Percentiles rank a stretch among this genome's conserved stretches.
phyloP scores from a whole-genome alignment of 1,140 invertebrate genomes.

The Lepidurus couesii region DNA sequence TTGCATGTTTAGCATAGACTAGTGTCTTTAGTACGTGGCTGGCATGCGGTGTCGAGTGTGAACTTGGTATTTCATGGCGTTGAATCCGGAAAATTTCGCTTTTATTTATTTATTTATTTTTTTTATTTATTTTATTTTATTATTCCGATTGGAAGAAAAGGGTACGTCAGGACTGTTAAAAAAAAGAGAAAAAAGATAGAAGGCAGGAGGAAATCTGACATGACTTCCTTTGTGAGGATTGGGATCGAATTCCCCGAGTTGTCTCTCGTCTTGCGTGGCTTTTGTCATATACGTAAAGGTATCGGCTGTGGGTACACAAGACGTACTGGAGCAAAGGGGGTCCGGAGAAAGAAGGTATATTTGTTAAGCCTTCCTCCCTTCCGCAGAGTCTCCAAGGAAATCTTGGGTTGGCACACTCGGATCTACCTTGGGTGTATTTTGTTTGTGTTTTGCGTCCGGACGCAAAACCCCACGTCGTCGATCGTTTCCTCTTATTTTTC shows the following conservation, averaged over 20 bases:
- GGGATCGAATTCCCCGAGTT: background rate
- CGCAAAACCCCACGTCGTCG: background rate
- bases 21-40: background rate
- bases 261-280: background rate
- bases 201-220: no score
- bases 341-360: background rate
- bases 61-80: background rate
- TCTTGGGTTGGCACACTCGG: constrained; percentile 16
- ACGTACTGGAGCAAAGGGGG: background rate
- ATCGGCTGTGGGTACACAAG: background rate
- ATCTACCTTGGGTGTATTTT: constrained; percentile 5
- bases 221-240: background rate
- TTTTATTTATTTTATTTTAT: no score
- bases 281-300: background rate
- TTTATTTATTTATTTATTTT: no score
- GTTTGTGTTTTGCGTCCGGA: background rate
- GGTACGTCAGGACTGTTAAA: background rate
- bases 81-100: background rate
- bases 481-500: background rate
- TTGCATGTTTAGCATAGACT: background rate
- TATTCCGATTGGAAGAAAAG: background rate
- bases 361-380: background rate
- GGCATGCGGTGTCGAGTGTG: background rate
- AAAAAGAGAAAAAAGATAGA: background rate
- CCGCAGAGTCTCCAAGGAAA: background rate